Evolutionary conservation across 2,797 vertebrate species (phyloP).

Genomic region (Sebastiscus albofasciatus): DNA sequence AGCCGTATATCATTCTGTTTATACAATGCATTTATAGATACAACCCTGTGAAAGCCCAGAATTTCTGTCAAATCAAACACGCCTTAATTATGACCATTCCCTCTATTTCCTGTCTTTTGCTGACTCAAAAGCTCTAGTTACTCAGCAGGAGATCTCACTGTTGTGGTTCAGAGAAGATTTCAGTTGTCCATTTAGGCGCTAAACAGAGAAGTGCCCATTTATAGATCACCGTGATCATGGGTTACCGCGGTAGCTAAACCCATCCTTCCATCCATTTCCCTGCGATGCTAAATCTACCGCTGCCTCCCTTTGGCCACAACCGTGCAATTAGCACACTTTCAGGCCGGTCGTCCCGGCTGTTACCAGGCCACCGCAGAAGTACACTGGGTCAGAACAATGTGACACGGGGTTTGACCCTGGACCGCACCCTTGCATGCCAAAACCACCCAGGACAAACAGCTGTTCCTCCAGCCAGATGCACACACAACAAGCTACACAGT

Average conservation of each 20-base stretch:
- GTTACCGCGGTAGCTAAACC: slow-evolving; percentile 54
- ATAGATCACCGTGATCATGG: slow-evolving; percentile 72
- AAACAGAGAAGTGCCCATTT: slow-evolving; percentile 69
- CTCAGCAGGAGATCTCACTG: slow-evolving; percentile 40
- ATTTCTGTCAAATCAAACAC: not conserved
- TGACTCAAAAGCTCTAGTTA: slow-evolving; percentile 50
- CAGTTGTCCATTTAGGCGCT: slow-evolving; percentile 52
- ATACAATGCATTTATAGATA: not conserved
- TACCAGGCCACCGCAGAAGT: slow-evolving; percentile 61
- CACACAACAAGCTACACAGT: slow-evolving; percentile 38
- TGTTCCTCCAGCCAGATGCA: slow-evolving; percentile 64
- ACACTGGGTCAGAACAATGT: slow-evolving; percentile 69
- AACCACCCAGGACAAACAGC: slow-evolving; percentile 76
- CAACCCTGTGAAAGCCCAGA: not conserved
- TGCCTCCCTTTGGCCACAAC: slow-evolving; percentile 63
- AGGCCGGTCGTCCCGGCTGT: slow-evolving; percentile 49
- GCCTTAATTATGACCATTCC: slow-evolving; percentile 34
- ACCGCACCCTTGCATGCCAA: slow-evolving; percentile 64
- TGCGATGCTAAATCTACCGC: slow-evolving; percentile 43
- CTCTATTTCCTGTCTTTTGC: slow-evolving; percentile 41
- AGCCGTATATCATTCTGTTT: not conserved
- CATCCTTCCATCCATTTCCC: slow-evolving; percentile 42
- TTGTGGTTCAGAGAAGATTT: slow-evolving; percentile 49
- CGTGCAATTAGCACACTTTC: slow-evolving; percentile 76
- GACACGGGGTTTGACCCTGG: slow-evolving; percentile 66